Evolutionary conservation across 2,888 invertebrate genomes (phyloP).

Genomic region (Ephialtes manifestator): DNA sequence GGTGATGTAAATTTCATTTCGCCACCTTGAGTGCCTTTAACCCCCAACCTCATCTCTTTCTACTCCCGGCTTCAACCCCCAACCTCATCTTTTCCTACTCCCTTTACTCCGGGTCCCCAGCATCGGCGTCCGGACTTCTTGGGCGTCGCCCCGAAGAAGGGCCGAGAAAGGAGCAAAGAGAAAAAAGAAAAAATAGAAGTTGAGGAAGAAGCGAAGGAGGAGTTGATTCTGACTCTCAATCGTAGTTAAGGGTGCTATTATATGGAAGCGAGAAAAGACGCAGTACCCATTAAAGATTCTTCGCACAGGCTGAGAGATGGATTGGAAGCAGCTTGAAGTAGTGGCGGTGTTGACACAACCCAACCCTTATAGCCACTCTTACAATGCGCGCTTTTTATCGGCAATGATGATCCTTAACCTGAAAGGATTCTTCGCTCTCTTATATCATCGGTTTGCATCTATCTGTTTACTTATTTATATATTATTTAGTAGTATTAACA

Average conservation of each 20-base stretch:
- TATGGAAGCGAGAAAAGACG: slow-evolving; percentile 29
- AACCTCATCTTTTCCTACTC: slow-evolving; percentile 19
- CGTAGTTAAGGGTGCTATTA: slow-evolving; percentile 32
- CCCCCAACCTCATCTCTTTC: slow-evolving; percentile 20
- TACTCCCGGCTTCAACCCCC: slow-evolving; percentile 2
- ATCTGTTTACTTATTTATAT: neutral
- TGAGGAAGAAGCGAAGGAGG: neutral
- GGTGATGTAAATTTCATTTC: slow-evolving; percentile 61
- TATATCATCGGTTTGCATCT: neutral
- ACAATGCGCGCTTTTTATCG: neutral
- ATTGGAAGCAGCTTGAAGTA: neutral
- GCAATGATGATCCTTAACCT: neutral
- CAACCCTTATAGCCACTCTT: slow-evolving; percentile 8
- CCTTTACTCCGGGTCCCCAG: slow-evolving; percentile 54
- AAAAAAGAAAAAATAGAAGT: slow-evolving; percentile 15
- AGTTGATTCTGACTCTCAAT: slow-evolving; percentile 32
- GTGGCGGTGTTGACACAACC: slow-evolving; percentile 17
- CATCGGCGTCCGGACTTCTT: slow-evolving; percentile 68
- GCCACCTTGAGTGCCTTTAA: slow-evolving; percentile 59
- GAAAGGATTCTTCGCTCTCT: slow-evolving; percentile 4
- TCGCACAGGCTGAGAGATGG: slow-evolving; percentile 16
- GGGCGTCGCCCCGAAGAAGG: slow-evolving; percentile 59
- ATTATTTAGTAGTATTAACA: neutral
- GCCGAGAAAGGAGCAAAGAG: slow-evolving; percentile 39
- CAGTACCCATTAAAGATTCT: slow-evolving; percentile 9